Evolutionary conservation across 53 echinoderm and acorn worm genomes (phyloP).

Genomic region (Zoroaster sp.): DNA sequence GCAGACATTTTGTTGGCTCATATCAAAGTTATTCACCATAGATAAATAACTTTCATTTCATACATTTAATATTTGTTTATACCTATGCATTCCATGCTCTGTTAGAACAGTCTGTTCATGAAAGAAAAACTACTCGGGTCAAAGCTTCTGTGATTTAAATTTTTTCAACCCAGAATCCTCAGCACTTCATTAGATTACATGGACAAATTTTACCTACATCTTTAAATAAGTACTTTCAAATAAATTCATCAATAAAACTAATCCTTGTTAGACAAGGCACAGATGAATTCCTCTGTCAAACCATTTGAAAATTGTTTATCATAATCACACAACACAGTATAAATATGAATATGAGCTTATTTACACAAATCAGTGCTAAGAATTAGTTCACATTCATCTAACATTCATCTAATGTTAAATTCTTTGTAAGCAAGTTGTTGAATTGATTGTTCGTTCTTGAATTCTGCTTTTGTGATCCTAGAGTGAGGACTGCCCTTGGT

Average conservation of each 20-base stretch:
- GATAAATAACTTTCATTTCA: too few species aligned
- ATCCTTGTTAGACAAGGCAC: too few species aligned
- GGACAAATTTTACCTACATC: not conserved
- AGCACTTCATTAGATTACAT: too few species aligned
- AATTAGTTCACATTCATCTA: not conserved
- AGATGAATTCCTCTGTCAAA: too few species aligned
- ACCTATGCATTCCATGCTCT: too few species aligned
- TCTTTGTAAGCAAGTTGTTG: constrained; percentile 54
- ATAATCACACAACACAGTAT: not conserved
- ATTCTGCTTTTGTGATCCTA: constrained; percentile 69
- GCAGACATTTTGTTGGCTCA: too few species aligned
- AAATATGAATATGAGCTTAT: not conserved
- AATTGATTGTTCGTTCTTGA: constrained; percentile 82
- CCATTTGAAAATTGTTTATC: not conserved
- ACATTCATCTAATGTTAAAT: constrained; percentile 67
- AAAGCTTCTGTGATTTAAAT: too few species aligned
- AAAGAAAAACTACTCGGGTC: too few species aligned
- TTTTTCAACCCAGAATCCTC: too few species aligned
- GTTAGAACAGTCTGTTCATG: too few species aligned
- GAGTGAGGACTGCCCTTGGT: constrained; percentile 75
- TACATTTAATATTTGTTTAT: too few species aligned
- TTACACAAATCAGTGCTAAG: not conserved
- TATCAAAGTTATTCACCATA: too few species aligned
- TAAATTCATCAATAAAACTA: not conserved
- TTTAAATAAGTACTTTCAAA: not conserved